Base-by-base conservation (phyloP, 37 sponge, comb jelly and placozoan genomes). In the Haliclona indistincta region DNA sequence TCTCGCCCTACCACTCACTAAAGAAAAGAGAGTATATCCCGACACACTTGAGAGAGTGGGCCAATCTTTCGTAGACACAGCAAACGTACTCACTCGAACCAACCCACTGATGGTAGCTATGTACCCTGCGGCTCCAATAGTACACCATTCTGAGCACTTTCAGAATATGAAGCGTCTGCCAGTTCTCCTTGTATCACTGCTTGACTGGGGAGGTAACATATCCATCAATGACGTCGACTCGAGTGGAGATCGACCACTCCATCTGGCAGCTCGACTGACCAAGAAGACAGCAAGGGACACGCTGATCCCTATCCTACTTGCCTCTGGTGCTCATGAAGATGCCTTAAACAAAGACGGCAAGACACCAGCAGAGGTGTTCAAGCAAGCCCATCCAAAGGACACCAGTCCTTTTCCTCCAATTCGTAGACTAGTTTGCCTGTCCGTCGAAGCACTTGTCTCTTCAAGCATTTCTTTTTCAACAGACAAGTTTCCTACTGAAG, bases 1-100 rank as follows among this genome's bases (percentile, higher is more conserved):
- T 6, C 25, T 26, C 7, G 25, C 22, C 6, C 23, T 25, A 20
- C 22, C 22, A 58, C 22, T 25, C 6, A 11, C 11, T 6, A n/a
- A n/a, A n/a, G n/a, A n/a, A n/a, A n/a, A n/a, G n/a, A n/a, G n/a
- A n/a, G n/a, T n/a, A n/a, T 58, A 20, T 20, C n/a, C 60, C 22
- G 60, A 58, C 22, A n/a, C 60, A n/a, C 60, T 58, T 6, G 25
- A 58, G 6, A 58, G 60, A 58, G 60, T 26, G 11, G 60, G 60
- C 13, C 60, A 58, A 58, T n/a, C 60, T n/a, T 58, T 58, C n/a
- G 22, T 25, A 25, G 60, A 58, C 60, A 58, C 28, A n/a, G 60
- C 60, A 6, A 58, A 26, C n/a, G 60, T 58, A 8, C 60, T 58
- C 60, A 58, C 60, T 25, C 60, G n/a, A 20, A 58, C 26, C 28